Evolutionary conservation across 2,797 vertebrate genomes (phyloP), one percentile per base, ranked within the genome.

Genomic region (Characodon lateralis): DNA sequence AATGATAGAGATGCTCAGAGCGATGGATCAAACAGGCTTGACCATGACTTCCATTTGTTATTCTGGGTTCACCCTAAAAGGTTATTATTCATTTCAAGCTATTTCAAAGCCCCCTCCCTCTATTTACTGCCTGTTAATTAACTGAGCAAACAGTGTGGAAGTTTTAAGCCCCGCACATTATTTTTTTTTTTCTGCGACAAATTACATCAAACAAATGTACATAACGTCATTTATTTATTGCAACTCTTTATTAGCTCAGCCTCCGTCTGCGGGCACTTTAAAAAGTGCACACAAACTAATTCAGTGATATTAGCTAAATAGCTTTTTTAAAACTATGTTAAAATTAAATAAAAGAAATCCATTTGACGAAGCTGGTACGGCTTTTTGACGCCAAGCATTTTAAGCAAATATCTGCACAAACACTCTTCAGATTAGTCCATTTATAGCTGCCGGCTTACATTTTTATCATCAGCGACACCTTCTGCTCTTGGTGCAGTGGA

Each of bases 401-500:
- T 83, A 81, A 70, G 24, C 66, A 70, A 70, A 70, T 70, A 13
- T 87, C n/a, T 53, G 78, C 85, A 80, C 35, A 26, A 74, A 78
- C 74, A 69, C 74, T 72, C 56, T 81, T 89, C 50, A 87, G 81
- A 84, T 92, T 92, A 82, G 84, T 92, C 93, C 93, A 91, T 93
- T 92, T 94, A 93, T 95, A 94, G 91, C 81, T 83, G 69, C 81
- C 20, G 72, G 84, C 85, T 77, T 90, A 85, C 85, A 89, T 89
- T 85, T 91, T 94, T 95, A 95, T 96, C 94, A 89, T 90, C 90
- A 89, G 83, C 85, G 61, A 94, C 94, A 94, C 92, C 91, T 70
- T 93, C 93, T 89, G 89, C 87, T 91, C 84, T 92, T 87, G 77
- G 79, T 84, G 78, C 82, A 74, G 78, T 35, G 77, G 82, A 85